Percentiles rank a stretch among this genome's conserved stretches.
phyloP scores from a whole-genome alignment of 2,797 vertebrate species.

The Neostethus bicornis region DNA sequence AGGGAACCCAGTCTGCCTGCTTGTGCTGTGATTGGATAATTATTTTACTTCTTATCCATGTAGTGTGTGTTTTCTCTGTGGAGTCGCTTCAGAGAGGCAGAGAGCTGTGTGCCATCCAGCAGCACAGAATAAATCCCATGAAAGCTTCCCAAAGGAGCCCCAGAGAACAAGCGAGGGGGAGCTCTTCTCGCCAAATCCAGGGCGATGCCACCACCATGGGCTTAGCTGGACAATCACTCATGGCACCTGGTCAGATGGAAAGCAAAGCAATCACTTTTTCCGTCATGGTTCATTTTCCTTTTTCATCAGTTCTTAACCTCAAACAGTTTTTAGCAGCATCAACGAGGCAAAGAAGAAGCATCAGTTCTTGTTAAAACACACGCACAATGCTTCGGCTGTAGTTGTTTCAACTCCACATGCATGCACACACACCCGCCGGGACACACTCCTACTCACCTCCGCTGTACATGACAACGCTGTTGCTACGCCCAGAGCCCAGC shows the following conservation, averaged over 20 bases:
- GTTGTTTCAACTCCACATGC: conserved; percentile 46
- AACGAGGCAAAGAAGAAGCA: conserved; percentile 27
- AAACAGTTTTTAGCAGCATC: conserved; percentile 26
- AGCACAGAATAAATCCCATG: conserved; percentile 77
- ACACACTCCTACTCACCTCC: conserved; percentile 70
- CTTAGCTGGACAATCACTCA: conserved; percentile 72
- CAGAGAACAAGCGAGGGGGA: conserved; percentile 48
- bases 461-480: conserved; percentile 67
- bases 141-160: conserved; percentile 66
- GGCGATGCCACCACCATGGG: conserved; percentile 68
- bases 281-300: conserved; percentile 26
- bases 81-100: conserved; percentile 65
- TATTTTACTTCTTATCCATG: conserved; percentile 79
- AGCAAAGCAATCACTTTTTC: conserved; percentile 72
- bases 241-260: conserved; percentile 78
- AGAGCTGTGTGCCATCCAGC: conserved; percentile 66
- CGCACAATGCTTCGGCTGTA: conserved; percentile 42
- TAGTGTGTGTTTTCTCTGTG: conserved; percentile 66
- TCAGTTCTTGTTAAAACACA: conserved; percentile 48
- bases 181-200: conserved; percentile 68
- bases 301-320: neutral
- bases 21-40: conserved; percentile 80
- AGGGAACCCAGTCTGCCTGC: conserved; percentile 78
- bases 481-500: conserved; percentile 68
- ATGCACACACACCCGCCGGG: conserved; percentile 24